Conservation (phyloP, 2,113 vertebrate genomes). For the Nannobrachium achirus region DNA sequence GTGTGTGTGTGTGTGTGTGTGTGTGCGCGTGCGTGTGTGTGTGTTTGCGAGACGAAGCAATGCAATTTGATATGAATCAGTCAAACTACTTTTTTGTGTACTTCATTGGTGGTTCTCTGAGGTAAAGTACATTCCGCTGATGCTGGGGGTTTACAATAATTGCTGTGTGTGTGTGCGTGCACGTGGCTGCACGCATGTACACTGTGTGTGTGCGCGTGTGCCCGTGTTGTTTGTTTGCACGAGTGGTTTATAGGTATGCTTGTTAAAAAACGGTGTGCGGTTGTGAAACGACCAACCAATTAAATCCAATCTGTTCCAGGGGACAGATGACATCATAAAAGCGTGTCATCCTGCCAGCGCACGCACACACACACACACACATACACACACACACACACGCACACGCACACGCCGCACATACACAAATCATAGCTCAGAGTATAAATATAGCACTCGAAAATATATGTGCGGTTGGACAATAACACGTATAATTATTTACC, state of each 20-base stretch:
- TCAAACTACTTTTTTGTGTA: slow-evolving; percentile 26
- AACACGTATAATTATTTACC: not conserved
- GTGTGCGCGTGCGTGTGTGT: slow-evolving; percentile 20
- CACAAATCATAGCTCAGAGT: not conserved
- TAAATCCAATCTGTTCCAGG: slow-evolving; percentile 70
- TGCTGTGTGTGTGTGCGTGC: too few species aligned
- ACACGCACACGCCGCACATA: not conserved
- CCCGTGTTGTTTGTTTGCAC: slow-evolving; percentile 7
- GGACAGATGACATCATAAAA: slow-evolving; percentile 67
- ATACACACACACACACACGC: not conserved
- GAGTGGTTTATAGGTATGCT: slow-evolving; percentile 52
- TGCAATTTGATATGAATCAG: slow-evolving; percentile 43
- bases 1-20: not conserved
- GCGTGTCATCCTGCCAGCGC: slow-evolving; percentile 35
- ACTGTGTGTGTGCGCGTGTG: slow-evolving; percentile 17
- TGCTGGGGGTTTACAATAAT: too few species aligned
- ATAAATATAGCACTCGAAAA: slow-evolving; percentile 8
- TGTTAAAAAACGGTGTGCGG: slow-evolving; percentile 56
- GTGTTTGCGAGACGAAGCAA: not conserved
- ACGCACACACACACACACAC: not conserved
- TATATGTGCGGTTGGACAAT: not conserved
- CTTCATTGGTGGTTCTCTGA: slow-evolving; percentile 7
- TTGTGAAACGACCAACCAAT: slow-evolving; percentile 62
- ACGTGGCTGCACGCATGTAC: slow-evolving; percentile 34
- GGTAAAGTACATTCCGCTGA: slow-evolving; percentile 30